These are phyloP conservation scores for Ctenosaura bakeri DNA, from an alignment of 2,797 vertebrate species.

Conservation along the genomic window DNA sequence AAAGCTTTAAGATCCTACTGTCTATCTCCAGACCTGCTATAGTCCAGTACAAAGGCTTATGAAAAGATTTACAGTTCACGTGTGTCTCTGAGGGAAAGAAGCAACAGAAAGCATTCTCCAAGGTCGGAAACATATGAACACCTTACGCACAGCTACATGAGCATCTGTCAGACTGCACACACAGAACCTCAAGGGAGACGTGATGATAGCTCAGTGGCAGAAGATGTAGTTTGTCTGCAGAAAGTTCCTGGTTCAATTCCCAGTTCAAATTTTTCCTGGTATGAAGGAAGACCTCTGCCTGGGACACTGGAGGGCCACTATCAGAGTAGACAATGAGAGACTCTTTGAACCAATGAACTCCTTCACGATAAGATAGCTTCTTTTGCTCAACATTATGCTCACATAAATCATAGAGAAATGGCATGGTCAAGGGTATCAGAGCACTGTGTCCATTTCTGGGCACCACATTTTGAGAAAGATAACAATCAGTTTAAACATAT, in stretches of 20 bases:
- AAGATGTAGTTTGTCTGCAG: neutral
- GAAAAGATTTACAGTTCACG: conserved; percentile 41
- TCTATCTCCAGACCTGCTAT: neutral
- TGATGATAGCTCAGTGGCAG: neutral
- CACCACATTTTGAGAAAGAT: too few species aligned
- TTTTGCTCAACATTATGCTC: too few species aligned
- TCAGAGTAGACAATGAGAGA: neutral
- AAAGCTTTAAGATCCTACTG: neutral
- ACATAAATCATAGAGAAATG: too few species aligned
- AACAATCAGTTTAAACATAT: too few species aligned
- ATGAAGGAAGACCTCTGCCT: too few species aligned
- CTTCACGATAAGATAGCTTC: too few species aligned
- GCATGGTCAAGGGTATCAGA: too few species aligned
- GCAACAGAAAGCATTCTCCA: neutral
- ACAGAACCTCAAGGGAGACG: neutral
- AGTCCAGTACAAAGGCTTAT: neutral
- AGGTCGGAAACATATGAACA: neutral
- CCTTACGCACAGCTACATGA: neutral
- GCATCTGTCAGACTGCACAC: neutral
- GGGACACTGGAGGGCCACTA: neutral
- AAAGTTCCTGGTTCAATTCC: neutral
- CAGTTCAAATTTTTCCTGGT: too few species aligned
- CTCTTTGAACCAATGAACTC: neutral
- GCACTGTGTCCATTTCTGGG: too few species aligned
- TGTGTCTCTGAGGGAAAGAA: neutral